Conservation (phyloP, 2,113 vertebrate species). For the Seriola aureovittata region DNA sequence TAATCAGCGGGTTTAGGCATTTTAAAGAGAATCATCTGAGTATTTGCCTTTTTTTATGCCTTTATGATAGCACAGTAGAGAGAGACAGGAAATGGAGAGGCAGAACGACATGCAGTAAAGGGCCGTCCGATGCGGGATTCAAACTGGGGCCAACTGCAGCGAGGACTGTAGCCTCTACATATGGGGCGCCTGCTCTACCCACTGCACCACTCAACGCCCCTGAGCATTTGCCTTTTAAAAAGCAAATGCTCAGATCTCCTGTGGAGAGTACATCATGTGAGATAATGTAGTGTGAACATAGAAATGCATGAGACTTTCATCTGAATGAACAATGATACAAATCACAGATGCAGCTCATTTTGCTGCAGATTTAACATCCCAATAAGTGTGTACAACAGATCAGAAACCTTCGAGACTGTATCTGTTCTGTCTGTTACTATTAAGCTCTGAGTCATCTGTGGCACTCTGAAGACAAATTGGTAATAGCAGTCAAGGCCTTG, state of each 20-base stretch:
- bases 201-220: too few species aligned
- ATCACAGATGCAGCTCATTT: background rate
- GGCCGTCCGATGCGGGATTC: too few species aligned
- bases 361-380: slow-evolving; percentile 15
- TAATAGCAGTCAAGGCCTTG: slow-evolving; percentile 28
- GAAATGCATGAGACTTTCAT: background rate
- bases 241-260: background rate
- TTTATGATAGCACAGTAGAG: too few species aligned
- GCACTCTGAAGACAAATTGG: slow-evolving; percentile 18
- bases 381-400: slow-evolving; percentile 1
- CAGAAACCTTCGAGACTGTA: background rate
- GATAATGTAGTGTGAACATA: background rate
- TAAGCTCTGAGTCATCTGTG: slow-evolving; percentile 28
- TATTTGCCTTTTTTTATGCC: too few species aligned
- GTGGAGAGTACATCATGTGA: background rate
- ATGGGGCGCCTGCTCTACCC: too few species aligned
- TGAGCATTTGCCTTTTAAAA: background rate
- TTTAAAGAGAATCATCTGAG: background rate
- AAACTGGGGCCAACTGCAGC: too few species aligned
- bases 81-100: too few species aligned
- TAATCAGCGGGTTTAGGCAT: background rate
- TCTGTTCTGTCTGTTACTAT: slow-evolving; percentile 22
- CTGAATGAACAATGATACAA: background rate
- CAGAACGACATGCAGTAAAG: too few species aligned
- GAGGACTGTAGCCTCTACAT: too few species aligned